A percentile compares a stretch with the other conserved stretches of the same genome.
phyloP scores from a whole-genome alignment of 1,140 invertebrate species.

The Matsumurasca onukii region DNA sequence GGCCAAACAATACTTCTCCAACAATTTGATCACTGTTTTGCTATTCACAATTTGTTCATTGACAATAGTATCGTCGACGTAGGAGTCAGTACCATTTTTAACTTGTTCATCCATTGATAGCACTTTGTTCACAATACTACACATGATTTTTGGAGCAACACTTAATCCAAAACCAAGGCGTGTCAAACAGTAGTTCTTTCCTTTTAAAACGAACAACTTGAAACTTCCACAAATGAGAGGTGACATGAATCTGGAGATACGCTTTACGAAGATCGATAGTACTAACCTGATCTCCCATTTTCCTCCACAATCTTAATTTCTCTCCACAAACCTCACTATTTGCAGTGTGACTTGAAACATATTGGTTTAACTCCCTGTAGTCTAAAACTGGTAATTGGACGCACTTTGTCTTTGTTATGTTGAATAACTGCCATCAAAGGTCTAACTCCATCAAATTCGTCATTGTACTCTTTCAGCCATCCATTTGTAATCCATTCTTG shows the following conservation, averaged over 20 bases:
- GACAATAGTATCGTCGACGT: not conserved
- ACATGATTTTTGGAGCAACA: slow-evolving; percentile 19
- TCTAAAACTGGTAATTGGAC: slow-evolving; percentile 10
- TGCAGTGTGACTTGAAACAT: too few relatives aligned
- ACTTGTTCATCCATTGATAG: not conserved
- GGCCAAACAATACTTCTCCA: not conserved
- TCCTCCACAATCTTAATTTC: too few relatives aligned
- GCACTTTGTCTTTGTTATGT: slow-evolving; percentile 13
- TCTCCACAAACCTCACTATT: too few relatives aligned
- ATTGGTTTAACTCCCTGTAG: too few relatives aligned
- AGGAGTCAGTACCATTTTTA: not conserved
- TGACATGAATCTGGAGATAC: slow-evolving; percentile 4
- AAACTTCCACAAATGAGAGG: slow-evolving; percentile 11
- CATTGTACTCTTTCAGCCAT: too few relatives aligned
- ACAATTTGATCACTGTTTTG: not conserved
- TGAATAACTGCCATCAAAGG: slow-evolving; percentile 7
- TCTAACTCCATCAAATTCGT: too few relatives aligned
- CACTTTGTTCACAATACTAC: slow-evolving; percentile 4
- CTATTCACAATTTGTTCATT: not conserved
- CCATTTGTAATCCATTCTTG: too few relatives aligned
- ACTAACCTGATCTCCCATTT: not conserved
- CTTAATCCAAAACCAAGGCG: slow-evolving; percentile 23
- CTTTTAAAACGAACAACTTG: slow-evolving; percentile 23
- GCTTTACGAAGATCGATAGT: not conserved
- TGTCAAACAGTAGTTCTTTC: slow-evolving; percentile 16